A percentile compares a stretch with the other conserved stretches of the same genome.
Evolutionary conservation across 2,888 invertebrate genomes (phyloP).

Genomic region (Conomelus anceps): DNA sequence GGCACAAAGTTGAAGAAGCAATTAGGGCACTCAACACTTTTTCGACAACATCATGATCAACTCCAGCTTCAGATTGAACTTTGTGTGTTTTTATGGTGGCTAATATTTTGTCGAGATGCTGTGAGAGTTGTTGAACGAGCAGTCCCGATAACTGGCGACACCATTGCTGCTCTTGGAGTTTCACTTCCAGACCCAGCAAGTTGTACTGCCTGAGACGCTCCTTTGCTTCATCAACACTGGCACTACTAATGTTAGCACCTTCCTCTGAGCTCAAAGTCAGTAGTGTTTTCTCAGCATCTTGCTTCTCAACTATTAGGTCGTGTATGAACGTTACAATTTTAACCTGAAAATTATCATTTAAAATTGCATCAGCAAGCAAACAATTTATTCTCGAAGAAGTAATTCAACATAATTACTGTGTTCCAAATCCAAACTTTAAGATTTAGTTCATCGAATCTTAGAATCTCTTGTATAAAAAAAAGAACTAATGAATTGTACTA

Average conservation of each 20-base stretch:
- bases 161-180: slow-evolving; percentile 33
- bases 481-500: too few relatives aligned
- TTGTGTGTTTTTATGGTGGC: not conserved
- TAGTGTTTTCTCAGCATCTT: slow-evolving; percentile 32
- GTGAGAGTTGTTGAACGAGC: not conserved
- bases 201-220: slow-evolving; percentile 42
- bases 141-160: slow-evolving; percentile 13
- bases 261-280: slow-evolving; percentile 24
- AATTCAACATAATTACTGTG: not conserved
- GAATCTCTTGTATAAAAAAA: too few relatives aligned
- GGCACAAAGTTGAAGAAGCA: not conserved
- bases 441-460: too few relatives aligned
- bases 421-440: not conserved
- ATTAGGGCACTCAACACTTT: not conserved
- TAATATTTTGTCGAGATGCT: not conserved
- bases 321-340: slow-evolving; percentile 53
- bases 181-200: slow-evolving; percentile 40
- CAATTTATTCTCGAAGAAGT: not conserved
- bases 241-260: slow-evolving; percentile 36
- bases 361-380: not conserved
- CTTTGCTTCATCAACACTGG: slow-evolving; percentile 39
- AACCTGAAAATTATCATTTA: slow-evolving; percentile 49
- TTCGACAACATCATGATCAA: slow-evolving; percentile 6
- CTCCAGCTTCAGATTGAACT: not conserved
- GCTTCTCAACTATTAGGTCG: slow-evolving; percentile 52